phyloP scores from a whole-genome alignment of 2,797 vertebrate species.

The Pseudochaenichthys georgianus region DNA sequence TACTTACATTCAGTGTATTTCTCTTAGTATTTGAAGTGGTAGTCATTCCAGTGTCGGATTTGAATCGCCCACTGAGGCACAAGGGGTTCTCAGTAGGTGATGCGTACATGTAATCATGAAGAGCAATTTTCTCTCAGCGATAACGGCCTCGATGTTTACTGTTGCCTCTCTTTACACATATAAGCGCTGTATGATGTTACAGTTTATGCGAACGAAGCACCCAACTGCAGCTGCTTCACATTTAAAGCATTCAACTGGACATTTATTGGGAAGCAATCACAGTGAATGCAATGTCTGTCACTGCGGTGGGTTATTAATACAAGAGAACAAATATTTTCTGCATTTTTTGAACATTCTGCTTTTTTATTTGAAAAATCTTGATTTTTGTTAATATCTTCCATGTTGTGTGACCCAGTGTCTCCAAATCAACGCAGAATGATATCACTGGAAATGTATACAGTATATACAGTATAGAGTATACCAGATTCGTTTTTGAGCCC shows the following conservation, averaged over 20 bases:
- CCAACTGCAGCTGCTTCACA: neutral
- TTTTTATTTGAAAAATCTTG: too few relatives aligned
- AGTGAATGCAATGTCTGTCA: too few relatives aligned
- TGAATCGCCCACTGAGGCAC: neutral
- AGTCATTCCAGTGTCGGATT: neutral
- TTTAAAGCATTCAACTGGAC: neutral
- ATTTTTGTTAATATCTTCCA: too few relatives aligned
- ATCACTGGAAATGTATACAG: too few relatives aligned
- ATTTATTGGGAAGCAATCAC: neutral
- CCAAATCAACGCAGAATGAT: too few relatives aligned
- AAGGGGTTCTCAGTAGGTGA: too few relatives aligned
- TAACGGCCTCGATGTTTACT: neutral
- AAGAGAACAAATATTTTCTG: neutral
- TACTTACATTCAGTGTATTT: too few relatives aligned
- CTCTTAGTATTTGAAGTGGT: too few relatives aligned
- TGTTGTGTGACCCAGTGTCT: too few relatives aligned
- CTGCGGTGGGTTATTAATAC: neutral
- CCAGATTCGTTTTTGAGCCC: too few relatives aligned
- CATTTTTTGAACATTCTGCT: neutral
- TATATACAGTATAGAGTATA: too few relatives aligned
- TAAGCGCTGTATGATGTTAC: neutral
- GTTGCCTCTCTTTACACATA: neutral
- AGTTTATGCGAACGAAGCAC: neutral
- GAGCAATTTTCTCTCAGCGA: neutral
- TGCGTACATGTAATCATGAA: too few relatives aligned